Evolutionary conservation across 2,113 vertebrate genomes (phyloP), one percentile per base, ranked within the genome.

Genomic region (Gymnobelideus leadbeateri): DNA sequence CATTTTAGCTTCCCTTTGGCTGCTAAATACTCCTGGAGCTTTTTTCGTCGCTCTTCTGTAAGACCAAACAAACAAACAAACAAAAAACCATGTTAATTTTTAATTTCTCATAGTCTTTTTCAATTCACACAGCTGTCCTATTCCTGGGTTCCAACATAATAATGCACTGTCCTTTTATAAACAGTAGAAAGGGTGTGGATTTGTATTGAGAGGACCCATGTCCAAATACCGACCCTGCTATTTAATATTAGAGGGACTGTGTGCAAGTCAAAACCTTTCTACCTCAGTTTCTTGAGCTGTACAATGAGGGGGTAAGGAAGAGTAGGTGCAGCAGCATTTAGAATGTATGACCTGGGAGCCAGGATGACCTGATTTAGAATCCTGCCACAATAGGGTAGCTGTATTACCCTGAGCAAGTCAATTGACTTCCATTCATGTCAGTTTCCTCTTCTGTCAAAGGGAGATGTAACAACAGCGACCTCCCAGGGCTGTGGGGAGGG

Each of bases 1-100:
- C 94, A 92, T 77, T 98, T 98, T 53, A 95, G 93, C 89, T 97
- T 98, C 31, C 97, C 98, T 93, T 97, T 98, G 95, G 94, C 97
- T 55, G 95, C 97, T 6, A 89, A 92, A 91, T 97, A 95, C 10
- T 97, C 97, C 68, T 97, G 98, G 24, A 97, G 97, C 91, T 6
- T 46, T n/a, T 51, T 96, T 50, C 97, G 97, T 2, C 10, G 68
- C 37, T 98, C 97, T 19, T 92, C 99, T 99, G 97, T 24, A 95
- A 96, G 89, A 89, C 9, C 2, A 37, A 90, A 51, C 1, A n/a
- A 77, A n/a, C 68, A 23, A 90, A 92, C 93, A 16, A 49, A 89
- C 91, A 93, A 21, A 51, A 51, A 50, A 0, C 2, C 3, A 47
- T 23, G 57, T 94, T 47, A 92, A 68, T 6, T 51, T 9, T 9